Percentiles rank a stretch among this genome's conserved stretches.
Evolutionary conservation across 2,113 vertebrate genomes (phyloP).

Genomic region (Pterocles burchelli): DNA sequence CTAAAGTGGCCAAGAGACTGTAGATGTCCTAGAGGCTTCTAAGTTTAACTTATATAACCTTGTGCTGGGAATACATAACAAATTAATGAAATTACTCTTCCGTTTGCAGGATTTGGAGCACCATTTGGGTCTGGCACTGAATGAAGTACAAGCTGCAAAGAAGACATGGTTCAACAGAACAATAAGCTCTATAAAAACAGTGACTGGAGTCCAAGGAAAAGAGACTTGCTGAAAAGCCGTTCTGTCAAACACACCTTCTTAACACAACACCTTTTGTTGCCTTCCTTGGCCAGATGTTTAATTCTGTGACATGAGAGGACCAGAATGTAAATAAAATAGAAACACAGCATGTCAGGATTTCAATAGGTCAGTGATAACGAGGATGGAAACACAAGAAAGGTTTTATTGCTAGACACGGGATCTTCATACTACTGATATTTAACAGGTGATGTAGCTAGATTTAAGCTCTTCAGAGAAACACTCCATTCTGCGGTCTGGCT

Average conservation of each 20-base stretch:
- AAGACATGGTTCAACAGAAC: conserved; percentile 99
- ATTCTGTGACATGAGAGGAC: conserved; percentile 80
- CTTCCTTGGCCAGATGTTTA: conserved; percentile 80
- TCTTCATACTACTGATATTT: conserved; percentile 89
- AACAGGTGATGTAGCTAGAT: conserved; percentile 69
- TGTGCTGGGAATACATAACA: neutral
- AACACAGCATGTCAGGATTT: conserved; percentile 72
- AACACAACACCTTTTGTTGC: conserved; percentile 79
- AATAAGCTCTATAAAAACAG: conserved; percentile 98
- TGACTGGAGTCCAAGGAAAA: conserved; percentile 95
- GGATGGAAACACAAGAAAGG: conserved; percentile 58
- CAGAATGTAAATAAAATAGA: conserved; percentile 74
- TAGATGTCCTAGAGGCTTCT: neutral
- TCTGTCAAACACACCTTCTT: conserved; percentile 60
- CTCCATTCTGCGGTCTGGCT: conserved; percentile 75
- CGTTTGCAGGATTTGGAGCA: conserved; percentile 93
- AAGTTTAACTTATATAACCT: neutral
- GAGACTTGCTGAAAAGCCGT: conserved; percentile 88
- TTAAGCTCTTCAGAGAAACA: conserved; percentile 72
- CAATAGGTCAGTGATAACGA: conserved; percentile 70
- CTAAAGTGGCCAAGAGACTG: neutral
- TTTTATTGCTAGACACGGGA: conserved; percentile 71
- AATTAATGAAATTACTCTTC: conserved; percentile 7
- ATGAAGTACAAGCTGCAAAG: conserved; percentile 96
- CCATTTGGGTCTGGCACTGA: conserved; percentile 93